These are phyloP conservation scores for Yponomeuta malinellus DNA, from an alignment of 2,888 invertebrate genomes.

Conservation along the genomic window DNA sequence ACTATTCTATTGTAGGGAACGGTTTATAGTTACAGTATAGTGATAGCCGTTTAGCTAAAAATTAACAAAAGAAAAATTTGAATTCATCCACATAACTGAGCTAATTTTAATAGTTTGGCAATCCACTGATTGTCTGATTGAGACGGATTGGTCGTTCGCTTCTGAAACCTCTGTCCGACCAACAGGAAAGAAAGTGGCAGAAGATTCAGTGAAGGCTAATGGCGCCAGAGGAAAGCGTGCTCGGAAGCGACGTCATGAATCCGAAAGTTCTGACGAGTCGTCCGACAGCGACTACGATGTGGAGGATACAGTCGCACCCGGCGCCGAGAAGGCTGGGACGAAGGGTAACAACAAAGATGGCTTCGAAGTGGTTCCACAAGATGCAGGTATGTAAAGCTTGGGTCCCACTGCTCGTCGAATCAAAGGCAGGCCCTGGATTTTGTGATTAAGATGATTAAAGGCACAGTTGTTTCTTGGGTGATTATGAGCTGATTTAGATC, in stretches of 20 bases:
- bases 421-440: no score
- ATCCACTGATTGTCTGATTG: no score
- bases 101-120: no score
- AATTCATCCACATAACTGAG: no score
- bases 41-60: no score
- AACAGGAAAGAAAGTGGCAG: constrained; percentile 51
- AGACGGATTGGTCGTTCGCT: background rate
- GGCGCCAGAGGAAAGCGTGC: constrained; percentile 25
- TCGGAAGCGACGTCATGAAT: constrained; percentile 48
- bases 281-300: constrained; percentile 70
- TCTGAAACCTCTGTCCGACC: background rate
- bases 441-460: no score
- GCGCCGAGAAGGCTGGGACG: constrained; percentile 35
- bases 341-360: constrained; percentile 70
- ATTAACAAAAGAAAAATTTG: no score
- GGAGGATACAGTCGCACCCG: constrained; percentile 45
- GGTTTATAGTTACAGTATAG: no score
- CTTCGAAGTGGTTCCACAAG: constrained; percentile 81
- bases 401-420: no score
- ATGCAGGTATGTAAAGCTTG: constrained; percentile 55
- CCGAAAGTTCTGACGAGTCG: constrained; percentile 61
- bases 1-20: no score
- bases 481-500: no score
- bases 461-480: no score
- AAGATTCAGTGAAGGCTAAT: constrained; percentile 28